Base-by-base conservation (phyloP, 53 echinoderm and acorn worm genomes). In the Stichopus horrens region DNA sequence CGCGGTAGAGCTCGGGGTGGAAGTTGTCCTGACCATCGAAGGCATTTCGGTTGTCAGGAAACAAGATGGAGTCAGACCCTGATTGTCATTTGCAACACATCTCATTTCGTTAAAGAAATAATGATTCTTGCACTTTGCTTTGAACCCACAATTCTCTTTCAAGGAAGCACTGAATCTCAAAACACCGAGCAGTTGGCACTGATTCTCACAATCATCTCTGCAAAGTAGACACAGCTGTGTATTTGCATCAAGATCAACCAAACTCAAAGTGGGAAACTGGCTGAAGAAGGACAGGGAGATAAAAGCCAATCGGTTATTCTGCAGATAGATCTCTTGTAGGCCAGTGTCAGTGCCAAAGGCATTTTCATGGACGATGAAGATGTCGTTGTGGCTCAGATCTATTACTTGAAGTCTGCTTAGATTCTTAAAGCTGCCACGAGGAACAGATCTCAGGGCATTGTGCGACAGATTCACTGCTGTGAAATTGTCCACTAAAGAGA, bases 291-390 rank as follows among this genome's bases (percentile, higher is more conserved):
- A 23, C 85, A 85, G 8, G n/a, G 11, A 16, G 13, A 85, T 9
- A 5, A 52, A 85, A 5, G 52, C 63, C 52, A 85, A 59, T 7
- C 65, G 21, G 65, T 85, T 85, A 14, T 85, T 85, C 68, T 85
- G 68, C 13, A 85, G 85, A 63, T 52, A 85, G 11, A 85, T 21
- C 52, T 67, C 16, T 52, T 16, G 23, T 13, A 85, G 85, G 52
- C 52, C 22, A 10, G 5, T 63, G 52, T 52, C 51, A 14, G 63
- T 37, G 66, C 65, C 65, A 52, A 85, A 52, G 9, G 85, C 65
- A 10, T 85, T 67, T 65, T 65, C 22, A 23, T 85, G 85, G 9
- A 85, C 66, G 13, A 85, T 23, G 58, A 85, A 18, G 51, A 85
- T 67, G 9, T 67, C 4, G 37, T 85, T 85, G 21, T 66, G 4